Evolutionary conservation across 2,888 invertebrate genomes (phyloP).

Genomic region (Chloroclysta siterata): DNA sequence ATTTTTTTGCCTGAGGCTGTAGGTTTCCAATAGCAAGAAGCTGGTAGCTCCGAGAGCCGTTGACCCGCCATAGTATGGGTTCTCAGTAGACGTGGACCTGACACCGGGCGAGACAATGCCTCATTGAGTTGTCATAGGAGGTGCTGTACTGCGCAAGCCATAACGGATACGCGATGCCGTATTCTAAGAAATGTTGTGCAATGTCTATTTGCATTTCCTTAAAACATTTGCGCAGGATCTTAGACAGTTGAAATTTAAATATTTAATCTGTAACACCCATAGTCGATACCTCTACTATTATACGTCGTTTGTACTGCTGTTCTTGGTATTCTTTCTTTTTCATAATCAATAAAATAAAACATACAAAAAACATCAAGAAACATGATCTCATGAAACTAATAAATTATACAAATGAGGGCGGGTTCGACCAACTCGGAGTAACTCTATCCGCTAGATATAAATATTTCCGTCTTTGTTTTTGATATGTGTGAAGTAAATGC

Average conservation of each 20-base stretch:
- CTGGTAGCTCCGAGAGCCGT: slow-evolving; percentile 8
- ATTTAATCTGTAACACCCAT: background rate
- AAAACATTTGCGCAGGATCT: slow-evolving; percentile 16
- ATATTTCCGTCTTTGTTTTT: too few species aligned
- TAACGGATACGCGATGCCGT: slow-evolving; percentile 42
- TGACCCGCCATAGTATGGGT: slow-evolving; percentile 28
- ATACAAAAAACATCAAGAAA: background rate
- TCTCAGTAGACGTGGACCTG: slow-evolving; percentile 48
- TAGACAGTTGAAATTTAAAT: background rate
- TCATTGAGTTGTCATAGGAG: slow-evolving; percentile 54
- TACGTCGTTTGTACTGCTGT: background rate
- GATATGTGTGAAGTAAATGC: too few species aligned
- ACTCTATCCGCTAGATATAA: too few species aligned
- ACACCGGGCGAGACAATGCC: slow-evolving; percentile 53
- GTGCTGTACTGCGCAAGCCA: slow-evolving; percentile 32
- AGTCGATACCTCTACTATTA: background rate
- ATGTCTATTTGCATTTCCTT: slow-evolving; percentile 39
- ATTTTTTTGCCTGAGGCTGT: background rate
- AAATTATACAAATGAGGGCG: slow-evolving; percentile 7
- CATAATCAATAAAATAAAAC: background rate
- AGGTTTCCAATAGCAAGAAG: background rate
- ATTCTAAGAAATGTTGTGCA: slow-evolving; percentile 41
- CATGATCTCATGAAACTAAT: background rate
- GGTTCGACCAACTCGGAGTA: too few species aligned
- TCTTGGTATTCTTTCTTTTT: background rate